phyloP scores from a whole-genome alignment of 2,113 vertebrate genomes.

The Phrynosoma platyrhinos region DNA sequence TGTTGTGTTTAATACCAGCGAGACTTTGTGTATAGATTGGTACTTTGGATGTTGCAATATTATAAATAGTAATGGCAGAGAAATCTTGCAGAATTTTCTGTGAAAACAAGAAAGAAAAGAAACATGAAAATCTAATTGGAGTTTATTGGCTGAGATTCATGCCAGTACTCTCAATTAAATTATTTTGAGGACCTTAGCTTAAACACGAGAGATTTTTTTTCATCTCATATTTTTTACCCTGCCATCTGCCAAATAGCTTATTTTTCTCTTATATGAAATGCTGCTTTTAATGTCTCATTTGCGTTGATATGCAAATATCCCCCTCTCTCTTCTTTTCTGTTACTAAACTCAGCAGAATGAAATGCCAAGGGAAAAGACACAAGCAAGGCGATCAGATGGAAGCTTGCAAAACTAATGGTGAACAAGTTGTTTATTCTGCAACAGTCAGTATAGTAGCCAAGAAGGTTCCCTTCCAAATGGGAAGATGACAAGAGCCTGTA shows the following conservation, averaged over 20 bases:
- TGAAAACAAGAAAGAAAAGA: background rate
- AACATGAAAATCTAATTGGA: background rate
- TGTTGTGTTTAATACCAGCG: background rate
- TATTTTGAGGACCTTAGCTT: background rate
- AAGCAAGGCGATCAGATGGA: background rate
- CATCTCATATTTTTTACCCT: conserved; percentile 21
- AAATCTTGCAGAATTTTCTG: background rate
- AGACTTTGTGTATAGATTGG: background rate
- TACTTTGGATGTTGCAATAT: background rate
- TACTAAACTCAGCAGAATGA: background rate
- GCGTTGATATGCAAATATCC: background rate
- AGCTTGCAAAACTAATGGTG: too few species aligned
- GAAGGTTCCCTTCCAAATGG: too few species aligned
- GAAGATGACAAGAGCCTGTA: too few species aligned
- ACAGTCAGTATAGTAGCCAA: too few species aligned
- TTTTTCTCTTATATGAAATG: background rate
- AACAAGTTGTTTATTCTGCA: too few species aligned
- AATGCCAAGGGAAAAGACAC: background rate
- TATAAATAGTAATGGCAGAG: background rate
- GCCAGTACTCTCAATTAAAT: background rate
- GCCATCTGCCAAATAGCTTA: rapidly evolving
- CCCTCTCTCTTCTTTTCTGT: rapidly evolving
- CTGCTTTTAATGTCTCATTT: background rate
- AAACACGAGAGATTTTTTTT: background rate
- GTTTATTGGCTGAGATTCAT: background rate